Percentiles rank a stretch among this genome's conserved stretches.
phyloP scores from a whole-genome alignment of 2,113 vertebrate genomes.

The Bufo gargarizans region DNA sequence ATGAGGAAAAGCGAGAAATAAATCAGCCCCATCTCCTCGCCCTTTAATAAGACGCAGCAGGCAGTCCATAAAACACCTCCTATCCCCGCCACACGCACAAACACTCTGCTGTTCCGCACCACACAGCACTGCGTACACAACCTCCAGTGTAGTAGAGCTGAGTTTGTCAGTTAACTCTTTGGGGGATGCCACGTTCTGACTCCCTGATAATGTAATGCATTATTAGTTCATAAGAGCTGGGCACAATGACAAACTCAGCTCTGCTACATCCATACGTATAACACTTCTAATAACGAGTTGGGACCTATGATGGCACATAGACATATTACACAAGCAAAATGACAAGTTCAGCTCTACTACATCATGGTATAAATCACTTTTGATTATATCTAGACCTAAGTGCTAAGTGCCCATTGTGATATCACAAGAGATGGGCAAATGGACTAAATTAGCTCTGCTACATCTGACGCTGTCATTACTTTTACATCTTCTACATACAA shows the following conservation, averaged over 20 bases:
- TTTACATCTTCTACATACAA: too few relatives aligned
- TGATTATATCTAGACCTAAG: too few relatives aligned
- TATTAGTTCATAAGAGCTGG: too few relatives aligned
- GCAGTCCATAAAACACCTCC: conserved; percentile 17
- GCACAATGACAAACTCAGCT: too few relatives aligned
- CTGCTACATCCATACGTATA: too few relatives aligned
- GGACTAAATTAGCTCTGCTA: neutral
- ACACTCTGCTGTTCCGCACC: neutral
- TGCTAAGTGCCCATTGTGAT: neutral
- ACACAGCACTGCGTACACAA: neutral
- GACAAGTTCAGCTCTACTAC: too few relatives aligned
- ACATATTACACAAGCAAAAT: too few relatives aligned
- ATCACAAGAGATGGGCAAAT: neutral
- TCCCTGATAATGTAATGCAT: too few relatives aligned
- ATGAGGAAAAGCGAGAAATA: conserved; percentile 15
- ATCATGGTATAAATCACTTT: too few relatives aligned
- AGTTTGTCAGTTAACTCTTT: neutral
- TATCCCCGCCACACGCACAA: neutral
- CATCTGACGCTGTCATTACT: neutral
- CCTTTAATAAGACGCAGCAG: conserved; percentile 29
- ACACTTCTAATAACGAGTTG: too few relatives aligned
- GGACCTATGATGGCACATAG: neutral
- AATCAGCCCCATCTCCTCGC: conserved; percentile 24
- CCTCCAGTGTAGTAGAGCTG: neutral
- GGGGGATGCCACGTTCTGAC: too few relatives aligned